These are phyloP conservation scores for Sinocyclocheilus grahami DNA, from an alignment of 2,113 vertebrate species.

Conservation along the genomic window DNA sequence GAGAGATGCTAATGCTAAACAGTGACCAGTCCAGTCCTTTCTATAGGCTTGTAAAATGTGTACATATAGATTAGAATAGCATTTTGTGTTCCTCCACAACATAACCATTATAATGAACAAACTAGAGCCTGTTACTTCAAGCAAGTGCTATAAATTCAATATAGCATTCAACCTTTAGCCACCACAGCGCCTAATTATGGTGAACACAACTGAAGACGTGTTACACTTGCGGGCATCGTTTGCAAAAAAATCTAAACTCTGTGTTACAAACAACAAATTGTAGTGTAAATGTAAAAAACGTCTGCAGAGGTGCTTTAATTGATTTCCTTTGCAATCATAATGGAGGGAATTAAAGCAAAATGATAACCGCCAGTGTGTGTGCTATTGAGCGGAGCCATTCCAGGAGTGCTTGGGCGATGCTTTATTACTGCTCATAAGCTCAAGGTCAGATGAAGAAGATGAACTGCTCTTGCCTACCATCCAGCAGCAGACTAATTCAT, in stretches of 20 bases:
- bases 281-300: slow-evolving; percentile 15
- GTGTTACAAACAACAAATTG: background rate
- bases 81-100: background rate
- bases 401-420: slow-evolving; percentile 72
- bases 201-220: background rate
- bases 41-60: background rate
- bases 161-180: slow-evolving; percentile 2
- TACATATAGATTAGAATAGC: background rate
- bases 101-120: slow-evolving; percentile 19
- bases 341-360: slow-evolving; percentile 39
- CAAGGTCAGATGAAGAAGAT: slow-evolving; percentile 78
- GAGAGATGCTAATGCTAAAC: background rate
- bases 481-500: slow-evolving; percentile 70
- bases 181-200: slow-evolving; percentile 31
- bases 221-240: background rate
- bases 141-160: slow-evolving; percentile 24
- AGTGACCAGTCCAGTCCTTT: background rate
- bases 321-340: slow-evolving; percentile 55
- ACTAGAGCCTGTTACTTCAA: slow-evolving; percentile 28
- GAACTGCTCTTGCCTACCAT: slow-evolving; percentile 68
- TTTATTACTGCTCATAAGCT: slow-evolving; percentile 80
- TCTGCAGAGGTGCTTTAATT: slow-evolving; percentile 45
- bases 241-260: background rate
- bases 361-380: slow-evolving; percentile 39
- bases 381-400: slow-evolving; percentile 74